phyloP scores from a whole-genome alignment of 2,797 vertebrate species.

The Hemibagrus guttatus region DNA sequence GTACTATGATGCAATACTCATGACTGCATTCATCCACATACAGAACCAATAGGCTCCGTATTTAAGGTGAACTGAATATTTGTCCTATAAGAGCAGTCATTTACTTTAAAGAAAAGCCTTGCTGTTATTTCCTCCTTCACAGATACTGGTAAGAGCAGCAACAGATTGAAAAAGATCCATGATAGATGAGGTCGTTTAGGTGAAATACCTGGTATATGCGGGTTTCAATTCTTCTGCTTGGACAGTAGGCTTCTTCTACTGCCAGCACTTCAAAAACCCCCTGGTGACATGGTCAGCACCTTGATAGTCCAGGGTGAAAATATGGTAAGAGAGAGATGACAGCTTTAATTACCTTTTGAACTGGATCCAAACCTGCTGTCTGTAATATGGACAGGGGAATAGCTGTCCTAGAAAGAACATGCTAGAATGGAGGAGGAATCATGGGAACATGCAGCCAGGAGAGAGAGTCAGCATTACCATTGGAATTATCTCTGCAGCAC shows the following conservation, averaged over 20 bases:
- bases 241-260: neutral
- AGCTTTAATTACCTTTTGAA: slow-evolving; percentile 21
- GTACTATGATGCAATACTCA: neutral
- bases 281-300: slow-evolving; percentile 21
- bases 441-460: neutral
- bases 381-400: slow-evolving; percentile 11
- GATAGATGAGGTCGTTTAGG: neutral
- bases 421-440: neutral
- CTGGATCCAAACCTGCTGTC: slow-evolving; percentile 5
- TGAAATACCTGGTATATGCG: neutral
- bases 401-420: slow-evolving; percentile 7
- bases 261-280: slow-evolving; percentile 11
- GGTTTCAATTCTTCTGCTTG: neutral
- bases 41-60: neutral
- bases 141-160: neutral
- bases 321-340: slow-evolving; percentile 1
- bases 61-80: neutral
- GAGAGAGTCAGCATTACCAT: neutral
- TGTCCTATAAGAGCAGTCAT: neutral
- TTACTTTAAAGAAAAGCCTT: neutral
- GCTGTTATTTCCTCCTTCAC: neutral
- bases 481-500: neutral
- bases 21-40: neutral
- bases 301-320: slow-evolving; percentile 1
- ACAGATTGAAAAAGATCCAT: neutral